These are phyloP conservation scores for Rhinolophus ferrumequinum DNA, from an alignment of 2,113 vertebrate species.

Conservation along the genomic window DNA sequence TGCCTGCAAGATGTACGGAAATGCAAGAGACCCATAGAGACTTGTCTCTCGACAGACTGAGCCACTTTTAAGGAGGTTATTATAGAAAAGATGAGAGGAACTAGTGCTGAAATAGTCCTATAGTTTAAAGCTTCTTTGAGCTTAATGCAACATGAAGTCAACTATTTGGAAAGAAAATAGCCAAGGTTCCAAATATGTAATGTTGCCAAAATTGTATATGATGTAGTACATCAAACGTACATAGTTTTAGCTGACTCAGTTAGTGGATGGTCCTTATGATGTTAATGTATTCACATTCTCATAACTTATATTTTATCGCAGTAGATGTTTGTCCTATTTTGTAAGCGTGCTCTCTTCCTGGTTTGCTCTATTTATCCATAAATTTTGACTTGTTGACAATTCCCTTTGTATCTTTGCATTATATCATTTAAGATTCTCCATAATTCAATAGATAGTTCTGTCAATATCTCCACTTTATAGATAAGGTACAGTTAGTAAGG, in stretches of 20 bases:
- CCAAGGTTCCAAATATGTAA: background rate
- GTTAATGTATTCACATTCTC: background rate
- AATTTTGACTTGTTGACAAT: background rate
- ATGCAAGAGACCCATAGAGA: background rate
- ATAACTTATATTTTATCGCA: background rate
- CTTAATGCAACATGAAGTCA: background rate
- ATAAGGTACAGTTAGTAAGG: background rate
- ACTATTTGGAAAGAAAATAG: background rate
- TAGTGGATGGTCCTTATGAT: background rate
- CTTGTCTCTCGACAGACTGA: background rate
- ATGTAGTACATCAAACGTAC: background rate
- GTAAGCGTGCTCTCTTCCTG: background rate
- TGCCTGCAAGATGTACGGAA: background rate
- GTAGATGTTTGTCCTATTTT: background rate
- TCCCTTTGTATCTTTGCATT: background rate
- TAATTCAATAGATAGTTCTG: background rate
- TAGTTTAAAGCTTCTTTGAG: background rate
- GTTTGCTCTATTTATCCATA: background rate
- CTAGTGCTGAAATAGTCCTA: background rate
- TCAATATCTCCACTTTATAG: background rate
- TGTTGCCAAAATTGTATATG: background rate
- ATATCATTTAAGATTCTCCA: background rate
- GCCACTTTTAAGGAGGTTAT: background rate
- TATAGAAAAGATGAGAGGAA: background rate
- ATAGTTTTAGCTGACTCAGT: background rate